Conservation (phyloP, 2,113 vertebrate species). For the Microcebus lehilahytsara region DNA sequence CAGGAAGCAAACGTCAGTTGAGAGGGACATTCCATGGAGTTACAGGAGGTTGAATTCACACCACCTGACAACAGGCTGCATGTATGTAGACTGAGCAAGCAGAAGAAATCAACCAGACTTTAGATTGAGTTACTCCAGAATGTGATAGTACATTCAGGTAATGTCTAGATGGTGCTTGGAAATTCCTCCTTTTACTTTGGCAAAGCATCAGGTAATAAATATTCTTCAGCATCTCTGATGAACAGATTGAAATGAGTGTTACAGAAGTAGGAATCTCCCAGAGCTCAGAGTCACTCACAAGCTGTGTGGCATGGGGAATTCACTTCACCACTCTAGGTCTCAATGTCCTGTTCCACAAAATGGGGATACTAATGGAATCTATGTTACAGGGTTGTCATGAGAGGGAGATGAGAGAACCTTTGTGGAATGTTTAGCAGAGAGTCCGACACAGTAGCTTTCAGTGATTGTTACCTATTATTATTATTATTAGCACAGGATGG, state of each 20-base stretch:
- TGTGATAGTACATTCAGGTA: background rate
- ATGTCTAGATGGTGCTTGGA: background rate
- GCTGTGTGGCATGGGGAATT: background rate
- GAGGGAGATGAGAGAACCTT: background rate
- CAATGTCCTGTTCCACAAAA: background rate
- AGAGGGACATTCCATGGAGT: background rate
- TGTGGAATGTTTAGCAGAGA: background rate
- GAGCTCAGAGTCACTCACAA: background rate
- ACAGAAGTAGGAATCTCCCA: background rate
- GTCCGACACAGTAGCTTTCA: background rate
- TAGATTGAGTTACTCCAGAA: background rate
- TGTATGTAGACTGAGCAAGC: background rate
- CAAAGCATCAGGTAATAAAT: background rate
- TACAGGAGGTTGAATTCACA: background rate
- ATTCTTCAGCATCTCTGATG: background rate
- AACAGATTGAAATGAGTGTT: background rate
- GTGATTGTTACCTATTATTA: background rate
- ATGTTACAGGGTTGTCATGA: background rate
- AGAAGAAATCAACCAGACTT: background rate
- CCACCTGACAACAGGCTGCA: background rate
- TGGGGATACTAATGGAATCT: background rate
- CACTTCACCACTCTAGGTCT: background rate
- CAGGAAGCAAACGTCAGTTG: background rate
- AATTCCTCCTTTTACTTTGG: background rate
- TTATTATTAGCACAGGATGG: background rate